Conservation (phyloP, 2,888 invertebrate species). For the Nysson spinosus region DNA sequence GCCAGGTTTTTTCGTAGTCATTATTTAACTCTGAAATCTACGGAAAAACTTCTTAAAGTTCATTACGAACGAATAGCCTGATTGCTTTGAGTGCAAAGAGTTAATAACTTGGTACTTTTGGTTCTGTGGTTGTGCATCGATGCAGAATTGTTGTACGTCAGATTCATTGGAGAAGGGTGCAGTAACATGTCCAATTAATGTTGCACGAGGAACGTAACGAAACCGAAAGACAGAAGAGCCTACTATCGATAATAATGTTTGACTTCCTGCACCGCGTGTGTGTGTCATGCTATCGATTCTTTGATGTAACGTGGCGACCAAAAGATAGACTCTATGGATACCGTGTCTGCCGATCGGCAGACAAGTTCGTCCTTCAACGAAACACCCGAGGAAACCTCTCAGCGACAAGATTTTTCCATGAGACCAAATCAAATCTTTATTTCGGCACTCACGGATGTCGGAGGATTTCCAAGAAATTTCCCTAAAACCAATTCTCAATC, state of each 20-base stretch:
- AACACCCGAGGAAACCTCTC: not conserved
- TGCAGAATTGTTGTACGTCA: no score
- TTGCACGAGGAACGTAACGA: slow-evolving; percentile 22
- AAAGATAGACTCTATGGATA: slow-evolving; percentile 24
- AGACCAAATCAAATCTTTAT: not conserved
- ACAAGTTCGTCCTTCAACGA: no score
- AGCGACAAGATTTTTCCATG: not conserved
- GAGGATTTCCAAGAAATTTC: slow-evolving; percentile 6
- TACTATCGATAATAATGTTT: slow-evolving; percentile 52
- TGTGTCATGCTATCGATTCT: slow-evolving; percentile 36
- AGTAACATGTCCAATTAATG: slow-evolving; percentile 42
- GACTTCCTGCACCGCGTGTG: slow-evolving; percentile 38
- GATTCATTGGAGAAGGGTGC: no score
- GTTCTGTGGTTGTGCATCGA: no score
- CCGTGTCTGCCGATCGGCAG: not conserved
- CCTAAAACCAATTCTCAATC: slow-evolving; percentile 1
- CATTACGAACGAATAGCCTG: no score
- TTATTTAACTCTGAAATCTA: no score
- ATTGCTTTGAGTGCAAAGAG: no score
- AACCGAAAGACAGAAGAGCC: slow-evolving; percentile 22
- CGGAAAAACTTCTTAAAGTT: no score
- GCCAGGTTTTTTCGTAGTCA: no score
- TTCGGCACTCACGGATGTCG: not conserved
- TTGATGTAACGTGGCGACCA: slow-evolving; percentile 16
- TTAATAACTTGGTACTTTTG: no score